Evolutionary conservation across 2,797 vertebrate genomes (phyloP).

Genomic region (Coracias cyanogaster): DNA sequence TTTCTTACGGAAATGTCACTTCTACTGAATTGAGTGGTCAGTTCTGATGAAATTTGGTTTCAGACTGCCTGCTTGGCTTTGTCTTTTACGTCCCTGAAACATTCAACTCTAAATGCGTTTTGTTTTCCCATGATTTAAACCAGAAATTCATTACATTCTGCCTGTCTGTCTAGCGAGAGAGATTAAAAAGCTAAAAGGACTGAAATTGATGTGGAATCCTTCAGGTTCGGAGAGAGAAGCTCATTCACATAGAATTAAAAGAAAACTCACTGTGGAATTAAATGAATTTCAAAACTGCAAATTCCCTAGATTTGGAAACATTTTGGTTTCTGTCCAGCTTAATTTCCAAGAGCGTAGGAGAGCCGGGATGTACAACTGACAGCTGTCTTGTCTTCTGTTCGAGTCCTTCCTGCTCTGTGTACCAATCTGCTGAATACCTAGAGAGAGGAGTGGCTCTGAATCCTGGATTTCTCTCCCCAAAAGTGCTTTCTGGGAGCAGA

Average conservation of each 20-base stretch:
- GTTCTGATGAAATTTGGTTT: slow-evolving; percentile 8
- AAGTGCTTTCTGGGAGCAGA: not conserved
- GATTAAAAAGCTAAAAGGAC: slow-evolving; percentile 46
- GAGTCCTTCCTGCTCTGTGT: not conserved
- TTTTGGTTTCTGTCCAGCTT: slow-evolving; percentile 57
- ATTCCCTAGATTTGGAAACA: slow-evolving; percentile 53
- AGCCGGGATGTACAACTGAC: slow-evolving; percentile 50
- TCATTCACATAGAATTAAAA: slow-evolving; percentile 51
- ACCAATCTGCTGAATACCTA: slow-evolving; percentile 3
- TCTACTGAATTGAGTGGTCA: not conserved
- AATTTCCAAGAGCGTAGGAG: slow-evolving; percentile 24
- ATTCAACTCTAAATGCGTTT: slow-evolving; percentile 20
- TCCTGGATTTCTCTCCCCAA: not conserved
- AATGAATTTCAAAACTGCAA: slow-evolving; percentile 39
- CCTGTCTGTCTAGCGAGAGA: slow-evolving; percentile 1
- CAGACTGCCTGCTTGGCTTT: not conserved
- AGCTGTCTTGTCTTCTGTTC: slow-evolving; percentile 58
- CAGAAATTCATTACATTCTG: slow-evolving; percentile 30
- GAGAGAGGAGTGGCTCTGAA: not conserved
- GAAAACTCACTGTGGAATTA: slow-evolving; percentile 39
- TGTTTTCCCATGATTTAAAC: slow-evolving; percentile 42
- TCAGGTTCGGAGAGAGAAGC: slow-evolving; percentile 48
- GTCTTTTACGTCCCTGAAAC: not conserved
- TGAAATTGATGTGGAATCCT: slow-evolving; percentile 46
- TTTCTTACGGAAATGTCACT: not conserved